Conservation (phyloP, 2,113 vertebrate species). For the Geococcyx californianus region DNA sequence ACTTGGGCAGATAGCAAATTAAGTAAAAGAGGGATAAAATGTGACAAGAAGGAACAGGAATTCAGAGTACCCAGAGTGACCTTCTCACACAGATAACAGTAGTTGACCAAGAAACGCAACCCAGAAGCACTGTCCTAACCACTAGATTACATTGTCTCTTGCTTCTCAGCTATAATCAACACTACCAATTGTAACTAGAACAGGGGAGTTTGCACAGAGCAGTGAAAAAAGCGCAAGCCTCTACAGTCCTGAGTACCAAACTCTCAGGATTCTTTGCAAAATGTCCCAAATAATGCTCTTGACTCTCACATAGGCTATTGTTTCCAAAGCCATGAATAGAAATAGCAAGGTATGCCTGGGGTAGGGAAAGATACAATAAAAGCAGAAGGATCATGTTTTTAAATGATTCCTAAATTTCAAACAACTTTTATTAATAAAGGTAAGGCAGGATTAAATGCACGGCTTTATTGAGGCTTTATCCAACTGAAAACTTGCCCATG, state of each 20-base stretch:
- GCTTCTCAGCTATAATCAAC: not conserved
- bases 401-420: not conserved
- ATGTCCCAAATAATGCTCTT: not conserved
- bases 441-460: not conserved
- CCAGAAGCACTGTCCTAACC: not conserved
- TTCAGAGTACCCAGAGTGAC: not conserved
- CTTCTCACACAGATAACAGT: not conserved
- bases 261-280: not conserved
- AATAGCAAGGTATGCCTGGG: fast-evolving
- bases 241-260: not conserved
- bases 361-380: not conserved
- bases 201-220: not conserved
- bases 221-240: not conserved
- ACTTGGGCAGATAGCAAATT: not conserved
- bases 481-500: not conserved
- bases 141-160: not conserved
- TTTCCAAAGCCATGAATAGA: not conserved
- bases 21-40: fast-evolving
- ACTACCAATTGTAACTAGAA: not conserved
- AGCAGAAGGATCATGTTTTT: not conserved
- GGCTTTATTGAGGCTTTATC: not conserved
- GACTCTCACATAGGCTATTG: not conserved
- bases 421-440: not conserved
- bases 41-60: not conserved
- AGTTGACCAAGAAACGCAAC: not conserved